Evolutionary conservation across 2,888 invertebrate genomes (phyloP), one percentile per base, ranked within the genome.

Genomic region (Thysanoteuthis rhombus): DNA sequence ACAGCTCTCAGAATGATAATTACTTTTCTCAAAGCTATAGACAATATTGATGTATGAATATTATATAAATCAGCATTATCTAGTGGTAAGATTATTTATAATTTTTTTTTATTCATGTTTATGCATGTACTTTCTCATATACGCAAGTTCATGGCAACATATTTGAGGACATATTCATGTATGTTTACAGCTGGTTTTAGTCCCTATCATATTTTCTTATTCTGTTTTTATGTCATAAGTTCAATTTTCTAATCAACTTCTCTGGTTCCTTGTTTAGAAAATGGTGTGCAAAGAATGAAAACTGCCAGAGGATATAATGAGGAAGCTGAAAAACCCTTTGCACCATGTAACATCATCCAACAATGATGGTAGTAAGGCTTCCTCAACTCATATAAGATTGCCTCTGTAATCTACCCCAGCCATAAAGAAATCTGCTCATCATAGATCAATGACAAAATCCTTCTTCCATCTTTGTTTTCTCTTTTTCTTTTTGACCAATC

Each of bases 251-350:
- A 75, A 75, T 75, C 75, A 75, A 75, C 75, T 75, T 75, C 75
- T 75, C n/a, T 75, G n/a, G 75, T 75, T 75, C n/a, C 75, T 3
- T 75, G 75, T 75, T n/a, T n/a, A 12, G n/a, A 75, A 75, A 75
- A 75, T 36, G n/a, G 36, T 75, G 75, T 75, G 75, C 75, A n/a
- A 36, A 75, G 75, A 75, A 75, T n/a, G 75, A 75, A 75, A 75
- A n/a, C 75, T 75, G 75, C 75, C n/a, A 75, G 75, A 16, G 75
- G 75, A 75, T n/a, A 75, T 75, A 75, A 36, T 75, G 75, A 75
- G n/a, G 75, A 75, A 75, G 75, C 75, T 75, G 75, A 75, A 75
- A 75, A 75, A n/a, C 75, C 75, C 75, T 75, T 75, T 75, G 75
- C 75, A 75, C 75, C 75, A 75, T 75, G 75, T 75, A 75, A 75